phyloP scores from a whole-genome alignment of 2,113 vertebrate species.

The Rallus limicola region DNA sequence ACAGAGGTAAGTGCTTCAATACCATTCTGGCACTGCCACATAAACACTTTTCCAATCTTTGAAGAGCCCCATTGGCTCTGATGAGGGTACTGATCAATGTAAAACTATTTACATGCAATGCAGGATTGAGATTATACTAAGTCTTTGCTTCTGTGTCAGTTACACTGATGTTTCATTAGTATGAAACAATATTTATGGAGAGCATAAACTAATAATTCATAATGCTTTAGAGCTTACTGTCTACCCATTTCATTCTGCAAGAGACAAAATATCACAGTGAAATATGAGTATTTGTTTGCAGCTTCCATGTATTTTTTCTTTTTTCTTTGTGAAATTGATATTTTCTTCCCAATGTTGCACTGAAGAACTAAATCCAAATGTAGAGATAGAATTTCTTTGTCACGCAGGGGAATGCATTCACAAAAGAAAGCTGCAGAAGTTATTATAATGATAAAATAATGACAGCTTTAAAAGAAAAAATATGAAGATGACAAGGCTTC shows the following conservation, averaged over 20 bases:
- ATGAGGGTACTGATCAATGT: background rate
- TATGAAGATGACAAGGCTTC: conserved; percentile 54
- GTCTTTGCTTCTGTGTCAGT: background rate
- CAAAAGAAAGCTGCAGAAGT: conserved; percentile 32
- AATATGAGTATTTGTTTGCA: conserved; percentile 1
- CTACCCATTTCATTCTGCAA: background rate
- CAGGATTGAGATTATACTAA: background rate
- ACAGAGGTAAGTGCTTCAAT: background rate
- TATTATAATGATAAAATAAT: conserved; percentile 67
- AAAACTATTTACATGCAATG: background rate
- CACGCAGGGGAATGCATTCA: background rate
- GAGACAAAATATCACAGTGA: background rate
- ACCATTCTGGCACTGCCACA: background rate
- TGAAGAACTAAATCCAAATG: conserved; percentile 1
- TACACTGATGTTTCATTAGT: background rate
- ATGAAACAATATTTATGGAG: conserved; percentile 4
- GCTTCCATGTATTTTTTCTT: background rate
- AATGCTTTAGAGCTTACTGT: conserved; percentile 13
- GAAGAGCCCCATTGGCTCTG: background rate
- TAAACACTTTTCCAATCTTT: background rate
- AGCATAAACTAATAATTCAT: conserved; percentile 33
- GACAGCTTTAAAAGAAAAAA: conserved; percentile 57
- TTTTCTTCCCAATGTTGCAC: background rate
- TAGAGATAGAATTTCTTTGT: conserved; percentile 25
- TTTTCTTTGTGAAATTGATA: background rate